These are phyloP conservation scores for Eira barbara DNA, from an alignment of 2,113 vertebrate species.

Conservation along the genomic window DNA sequence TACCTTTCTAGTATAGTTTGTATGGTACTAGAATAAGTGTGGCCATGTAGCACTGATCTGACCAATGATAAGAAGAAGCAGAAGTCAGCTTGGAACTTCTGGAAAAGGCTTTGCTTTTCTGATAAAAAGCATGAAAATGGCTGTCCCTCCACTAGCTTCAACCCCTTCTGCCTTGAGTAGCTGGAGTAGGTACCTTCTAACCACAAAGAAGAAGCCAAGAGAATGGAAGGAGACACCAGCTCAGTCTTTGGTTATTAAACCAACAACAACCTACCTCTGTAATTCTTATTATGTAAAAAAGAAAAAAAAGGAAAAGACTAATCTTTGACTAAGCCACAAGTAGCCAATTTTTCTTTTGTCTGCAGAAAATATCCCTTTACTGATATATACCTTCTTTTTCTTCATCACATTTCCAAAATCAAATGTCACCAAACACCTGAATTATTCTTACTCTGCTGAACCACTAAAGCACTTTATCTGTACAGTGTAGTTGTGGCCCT, in stretches of 20 bases:
- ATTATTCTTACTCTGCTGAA: background rate
- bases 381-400: background rate
- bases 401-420: slow-evolving; percentile 9
- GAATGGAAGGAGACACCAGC: background rate
- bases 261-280: background rate
- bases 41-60: background rate
- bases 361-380: background rate
- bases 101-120: background rate
- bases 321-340: background rate
- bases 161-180: background rate
- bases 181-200: background rate
- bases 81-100: background rate
- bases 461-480: background rate
- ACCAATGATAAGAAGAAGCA: background rate
- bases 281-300: background rate
- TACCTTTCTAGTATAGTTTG: background rate
- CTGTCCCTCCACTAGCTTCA: background rate
- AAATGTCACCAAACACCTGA: background rate
- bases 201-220: background rate
- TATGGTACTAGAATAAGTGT: background rate
- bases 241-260: background rate
- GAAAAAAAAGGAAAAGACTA: background rate
- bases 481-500: background rate
- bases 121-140: background rate
- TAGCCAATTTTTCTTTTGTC: background rate